Conservation (phyloP, 2,113 vertebrate genomes). For the Campylomormyrus tamandua region DNA sequence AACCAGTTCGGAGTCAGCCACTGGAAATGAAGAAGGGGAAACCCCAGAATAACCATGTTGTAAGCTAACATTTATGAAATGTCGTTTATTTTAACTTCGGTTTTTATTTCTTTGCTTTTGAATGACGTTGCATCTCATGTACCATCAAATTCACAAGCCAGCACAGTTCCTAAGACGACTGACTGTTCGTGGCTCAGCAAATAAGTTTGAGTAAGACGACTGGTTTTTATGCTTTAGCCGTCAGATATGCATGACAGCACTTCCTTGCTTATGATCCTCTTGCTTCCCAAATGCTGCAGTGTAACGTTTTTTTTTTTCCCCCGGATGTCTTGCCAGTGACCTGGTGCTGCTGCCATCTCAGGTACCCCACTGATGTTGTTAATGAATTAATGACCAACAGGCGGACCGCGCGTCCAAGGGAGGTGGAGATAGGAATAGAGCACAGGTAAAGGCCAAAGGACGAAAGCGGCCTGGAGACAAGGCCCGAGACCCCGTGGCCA, state of each 20-base stretch:
- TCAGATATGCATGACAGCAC: not conserved
- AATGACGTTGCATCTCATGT: not conserved
- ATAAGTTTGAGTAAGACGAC: not conserved
- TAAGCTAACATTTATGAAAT: not conserved
- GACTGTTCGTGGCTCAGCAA: not conserved
- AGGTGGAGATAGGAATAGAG: conserved; percentile 36
- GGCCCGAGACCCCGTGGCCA: conserved; percentile 45
- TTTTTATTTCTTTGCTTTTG: not conserved
- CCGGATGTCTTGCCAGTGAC: not conserved
- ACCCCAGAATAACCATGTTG: not conserved
- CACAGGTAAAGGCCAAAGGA: conserved; percentile 48
- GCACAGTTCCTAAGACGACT: not conserved
- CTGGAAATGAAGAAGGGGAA: not conserved
- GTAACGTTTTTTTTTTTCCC: not conserved
- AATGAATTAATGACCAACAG: conserved; percentile 59
- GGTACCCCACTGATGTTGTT: conserved; percentile 44
- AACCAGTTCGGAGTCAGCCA: conserved; percentile 4
- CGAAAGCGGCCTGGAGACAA: conserved; percentile 51
- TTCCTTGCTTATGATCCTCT: not conserved
- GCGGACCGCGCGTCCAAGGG: conserved; percentile 37
- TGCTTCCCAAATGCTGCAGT: not conserved
- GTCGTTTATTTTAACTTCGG: not conserved
- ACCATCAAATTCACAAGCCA: not conserved
- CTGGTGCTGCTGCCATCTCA: not conserved
- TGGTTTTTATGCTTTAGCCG: not conserved